These are phyloP conservation scores for Podargus strigoides DNA, from an alignment of 2,797 vertebrate species.

Conservation along the genomic window DNA sequence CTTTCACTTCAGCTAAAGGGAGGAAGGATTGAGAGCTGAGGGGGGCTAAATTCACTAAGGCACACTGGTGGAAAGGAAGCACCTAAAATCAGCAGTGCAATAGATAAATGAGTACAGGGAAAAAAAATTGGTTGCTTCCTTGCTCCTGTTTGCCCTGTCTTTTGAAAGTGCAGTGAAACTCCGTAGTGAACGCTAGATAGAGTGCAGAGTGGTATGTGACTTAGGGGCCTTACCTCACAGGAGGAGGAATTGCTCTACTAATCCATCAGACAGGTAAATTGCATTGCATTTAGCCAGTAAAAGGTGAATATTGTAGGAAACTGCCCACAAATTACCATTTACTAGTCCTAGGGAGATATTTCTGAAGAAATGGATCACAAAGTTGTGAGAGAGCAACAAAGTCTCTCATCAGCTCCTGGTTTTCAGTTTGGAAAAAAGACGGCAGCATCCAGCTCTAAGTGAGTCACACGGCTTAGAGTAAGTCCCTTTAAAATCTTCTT, in stretches of 20 bases:
- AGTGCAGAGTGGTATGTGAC: neutral
- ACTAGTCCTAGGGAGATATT: neutral
- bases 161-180: neutral
- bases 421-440: neutral
- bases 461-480: neutral
- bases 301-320: neutral
- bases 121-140: neutral
- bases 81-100: neutral
- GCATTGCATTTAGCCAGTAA: neutral
- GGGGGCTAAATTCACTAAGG: neutral
- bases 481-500: neutral
- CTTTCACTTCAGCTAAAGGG: neutral
- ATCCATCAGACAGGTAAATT: neutral
- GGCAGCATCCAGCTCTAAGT: rapidly evolving
- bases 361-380: neutral
- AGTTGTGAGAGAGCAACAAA: neutral
- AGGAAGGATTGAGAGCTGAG: neutral
- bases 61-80: neutral
- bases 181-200: neutral
- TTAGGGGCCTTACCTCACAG: neutral
- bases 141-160: neutral
- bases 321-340: neutral
- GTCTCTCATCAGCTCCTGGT: neutral
- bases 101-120: neutral
- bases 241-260: neutral